Evolutionary conservation across 2,888 invertebrate species (phyloP).

Genomic region (Alsophila aescularia): DNA sequence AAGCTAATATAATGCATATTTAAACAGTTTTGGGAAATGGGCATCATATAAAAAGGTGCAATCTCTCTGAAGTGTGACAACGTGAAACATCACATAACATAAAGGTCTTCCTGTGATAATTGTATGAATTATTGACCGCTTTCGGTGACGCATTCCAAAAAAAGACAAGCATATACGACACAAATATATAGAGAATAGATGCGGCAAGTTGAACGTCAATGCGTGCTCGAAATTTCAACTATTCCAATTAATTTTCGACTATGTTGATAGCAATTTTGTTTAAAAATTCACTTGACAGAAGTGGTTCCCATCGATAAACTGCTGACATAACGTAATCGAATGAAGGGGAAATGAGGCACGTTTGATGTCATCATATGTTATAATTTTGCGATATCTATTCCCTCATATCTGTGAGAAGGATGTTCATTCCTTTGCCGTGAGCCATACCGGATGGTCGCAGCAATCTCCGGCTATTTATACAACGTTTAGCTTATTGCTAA

Average conservation of each 20-base stretch:
- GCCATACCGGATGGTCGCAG: conserved; percentile 56
- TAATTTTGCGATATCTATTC: no score
- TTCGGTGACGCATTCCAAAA: conserved; percentile 44
- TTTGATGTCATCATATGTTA: no score
- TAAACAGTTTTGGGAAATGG: neutral
- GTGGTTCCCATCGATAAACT: no score
- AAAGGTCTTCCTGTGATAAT: conserved; percentile 34
- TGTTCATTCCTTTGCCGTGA: conserved; percentile 57
- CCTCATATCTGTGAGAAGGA: conserved; percentile 25
- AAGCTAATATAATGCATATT: neutral
- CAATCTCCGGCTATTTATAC: conserved; percentile 49
- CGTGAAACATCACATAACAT: conserved; percentile 9
- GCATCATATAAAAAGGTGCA: neutral
- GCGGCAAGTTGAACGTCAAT: no score
- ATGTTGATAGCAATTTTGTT: no score
- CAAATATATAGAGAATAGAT: no score
- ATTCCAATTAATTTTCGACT: no score
- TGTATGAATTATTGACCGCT: conserved; percentile 44
- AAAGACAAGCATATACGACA: conserved; percentile 51
- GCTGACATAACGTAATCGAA: no score
- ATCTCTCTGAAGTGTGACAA: conserved; percentile 14
- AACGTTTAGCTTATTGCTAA: conserved; percentile 41
- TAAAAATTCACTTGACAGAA: no score
- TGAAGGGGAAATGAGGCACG: no score
- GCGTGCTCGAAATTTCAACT: no score